Base-by-base conservation (phyloP, 2,888 invertebrate species). In the Mongoloraphidia duomilia region DNA sequence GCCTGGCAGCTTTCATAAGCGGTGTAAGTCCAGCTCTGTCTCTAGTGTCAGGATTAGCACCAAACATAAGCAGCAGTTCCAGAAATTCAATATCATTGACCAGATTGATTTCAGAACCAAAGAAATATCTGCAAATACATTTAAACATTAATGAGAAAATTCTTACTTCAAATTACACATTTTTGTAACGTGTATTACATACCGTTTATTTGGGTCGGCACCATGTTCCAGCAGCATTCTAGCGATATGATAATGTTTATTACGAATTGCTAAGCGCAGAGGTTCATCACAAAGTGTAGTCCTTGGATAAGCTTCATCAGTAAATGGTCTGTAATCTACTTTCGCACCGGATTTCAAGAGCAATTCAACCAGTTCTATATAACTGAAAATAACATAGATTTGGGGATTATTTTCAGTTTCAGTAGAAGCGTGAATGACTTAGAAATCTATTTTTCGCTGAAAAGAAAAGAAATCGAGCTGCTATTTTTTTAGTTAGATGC, bases 1-100 rank as follows among this genome's bases (percentile, higher is more conserved):
- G 78, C 45, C 89, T 68, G 12, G 88, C 86, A 8, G 91, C 90
- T 64, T 89, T 89, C 93, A 94, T 94, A 17, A 94, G 69, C 1
- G 92, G 90, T 0, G 91, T 91, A 12, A 93, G 70, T 0, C 93
- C 93, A 51, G 88, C 82, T 36, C 94, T 72, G 62, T 91, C 91
- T 48, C 86, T 73, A 26, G 86, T 84, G 65, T 94, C 89, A 40
- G 93, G 87, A 63, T 88, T 79, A 2, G 93, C 93, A 2, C 92
- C 93, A 61, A 86, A 87, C 13, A 80, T 80, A 49, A 94, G 73
- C 53, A 93, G 70, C 55, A 93, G 70, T 61, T 88, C 83, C 64
- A 93, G 64, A 61, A 86, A 90, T 56, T 87, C 82, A 46, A 84
- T 71, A 59, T 91, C 86, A 0, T 84, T 85, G 3, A 92, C 82